Conservation (phyloP, 2,797 vertebrate genomes). For the Oreochromis grahami region DNA sequence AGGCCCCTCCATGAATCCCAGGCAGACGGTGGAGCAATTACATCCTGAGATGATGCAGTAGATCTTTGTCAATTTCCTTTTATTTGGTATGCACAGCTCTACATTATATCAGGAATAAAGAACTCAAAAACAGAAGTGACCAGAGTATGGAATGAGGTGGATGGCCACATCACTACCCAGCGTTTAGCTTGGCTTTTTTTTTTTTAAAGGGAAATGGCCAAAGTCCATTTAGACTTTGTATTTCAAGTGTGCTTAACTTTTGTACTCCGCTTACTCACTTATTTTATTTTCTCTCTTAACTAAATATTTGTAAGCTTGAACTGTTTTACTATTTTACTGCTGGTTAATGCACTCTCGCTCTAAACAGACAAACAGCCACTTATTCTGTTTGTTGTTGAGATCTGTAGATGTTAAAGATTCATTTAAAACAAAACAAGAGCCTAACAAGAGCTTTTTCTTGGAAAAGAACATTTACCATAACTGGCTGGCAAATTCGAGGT, state of each 20-base stretch:
- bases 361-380: neutral
- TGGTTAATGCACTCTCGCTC: neutral
- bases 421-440: neutral
- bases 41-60: conserved; percentile 6
- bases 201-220: neutral
- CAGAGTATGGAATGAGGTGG: neutral
- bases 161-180: neutral
- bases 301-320: neutral
- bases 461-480: neutral
- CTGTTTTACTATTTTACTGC: neutral
- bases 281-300: neutral
- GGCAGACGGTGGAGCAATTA: neutral
- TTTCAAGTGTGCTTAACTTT: neutral
- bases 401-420: neutral
- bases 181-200: neutral
- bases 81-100: neutral
- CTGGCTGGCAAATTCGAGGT: neutral
- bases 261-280: neutral
- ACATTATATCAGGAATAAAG: neutral
- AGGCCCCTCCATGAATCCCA: neutral
- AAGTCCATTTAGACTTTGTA: neutral
- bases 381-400: neutral
- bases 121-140: neutral
- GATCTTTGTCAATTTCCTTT: conserved; percentile 15
- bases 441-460: neutral